Evolutionary conservation across 2,888 invertebrate genomes (phyloP).

Genomic region (Hypercompe scribonia): DNA sequence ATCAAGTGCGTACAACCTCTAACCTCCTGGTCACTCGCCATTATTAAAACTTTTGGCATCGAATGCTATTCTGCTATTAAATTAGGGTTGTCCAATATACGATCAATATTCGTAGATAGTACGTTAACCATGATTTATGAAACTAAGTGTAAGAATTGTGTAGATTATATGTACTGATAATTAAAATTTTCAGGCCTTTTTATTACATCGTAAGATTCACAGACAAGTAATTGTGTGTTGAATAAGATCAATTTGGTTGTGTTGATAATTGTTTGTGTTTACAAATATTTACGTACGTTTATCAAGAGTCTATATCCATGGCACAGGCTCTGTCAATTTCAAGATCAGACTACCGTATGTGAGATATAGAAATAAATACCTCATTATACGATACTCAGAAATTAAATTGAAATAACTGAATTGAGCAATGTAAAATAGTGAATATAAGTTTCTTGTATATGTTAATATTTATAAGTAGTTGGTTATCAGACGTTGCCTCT

Average conservation of each 20-base stretch:
- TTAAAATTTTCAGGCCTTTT: not conserved
- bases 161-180: not conserved
- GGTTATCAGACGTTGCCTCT: not conserved
- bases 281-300: not conserved
- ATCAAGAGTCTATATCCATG: not conserved
- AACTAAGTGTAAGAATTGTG: not conserved
- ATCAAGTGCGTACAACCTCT: constrained; percentile 39
- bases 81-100: constrained; percentile 17
- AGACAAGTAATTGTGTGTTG: not conserved
- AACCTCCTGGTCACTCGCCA: constrained; percentile 45
- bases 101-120: not conserved
- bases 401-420: not conserved
- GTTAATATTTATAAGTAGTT: not conserved
- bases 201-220: too few species aligned
- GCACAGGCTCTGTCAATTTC: not conserved
- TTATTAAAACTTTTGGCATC: constrained; percentile 39
- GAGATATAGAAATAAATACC: not conserved
- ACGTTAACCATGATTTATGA: not conserved
- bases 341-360: not conserved
- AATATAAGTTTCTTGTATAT: not conserved
- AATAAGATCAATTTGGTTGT: not conserved
- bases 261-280: not conserved
- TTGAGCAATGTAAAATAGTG: not conserved
- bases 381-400: not conserved
- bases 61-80: constrained; percentile 41